Base-by-base conservation (phyloP, 2,888 invertebrate species). In the Microplitis manilae region DNA sequence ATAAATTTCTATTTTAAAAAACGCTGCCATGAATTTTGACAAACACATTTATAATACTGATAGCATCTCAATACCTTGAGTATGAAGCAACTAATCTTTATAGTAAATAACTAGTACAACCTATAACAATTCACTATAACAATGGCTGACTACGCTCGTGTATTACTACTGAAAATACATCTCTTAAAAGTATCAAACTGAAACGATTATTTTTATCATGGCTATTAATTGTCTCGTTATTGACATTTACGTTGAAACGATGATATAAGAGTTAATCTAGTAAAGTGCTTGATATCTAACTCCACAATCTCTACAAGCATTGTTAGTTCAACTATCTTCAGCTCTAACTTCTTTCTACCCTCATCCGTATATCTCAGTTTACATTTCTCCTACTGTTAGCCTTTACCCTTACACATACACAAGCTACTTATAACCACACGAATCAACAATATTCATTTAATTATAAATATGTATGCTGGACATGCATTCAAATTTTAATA, bases 191-290 rank as follows among this genome's bases (percentile, higher is more conserved):
- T 50, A 50, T 50, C 8, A 50, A 50, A 8, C 13, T 50, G 8
- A 8, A 13, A 50, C 50, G 50, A 50, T 50, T 50, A 50, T 50
- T 50, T 50, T 50, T 50, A 50, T 50, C 50, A 13, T 2, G 9
- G 50, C 50, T 50, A 50, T 50, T 50, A 50, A 50, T 50, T 50
- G 50, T 50, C 50, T 50, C 50, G 50, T 50, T 50, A 50, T 50
- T 50, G 50, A 50, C 50, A 50, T 50, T 50, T 50, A 50, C 50
- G 50, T 50, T 50, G 8, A 50, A 50, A 13, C 50, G 50, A 50
- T 50, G 50, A 50, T 50, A 50, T 50, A 50, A 13, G 50, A 50
- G 50, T 50, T 50, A 50, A 50, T 50, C 13, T 50, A 50, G 9
- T 7, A 50, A 50, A 50, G 50, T 50, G 50, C 50, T 50, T 50